Evolutionary conservation across 1,140 invertebrate species (phyloP).

Genomic region (Panagrolaimus sp.): DNA sequence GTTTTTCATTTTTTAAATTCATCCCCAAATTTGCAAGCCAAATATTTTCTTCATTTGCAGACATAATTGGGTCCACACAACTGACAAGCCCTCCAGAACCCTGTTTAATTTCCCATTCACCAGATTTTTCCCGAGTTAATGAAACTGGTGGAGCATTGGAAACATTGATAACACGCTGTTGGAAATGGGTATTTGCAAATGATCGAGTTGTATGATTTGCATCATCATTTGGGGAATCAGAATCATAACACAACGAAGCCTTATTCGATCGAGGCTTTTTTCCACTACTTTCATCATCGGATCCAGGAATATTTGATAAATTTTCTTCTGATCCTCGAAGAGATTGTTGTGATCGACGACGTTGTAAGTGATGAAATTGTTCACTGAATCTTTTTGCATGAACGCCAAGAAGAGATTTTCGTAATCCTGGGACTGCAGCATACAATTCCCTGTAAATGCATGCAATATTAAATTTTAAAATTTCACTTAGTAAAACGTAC

Average conservation of each 20-base stretch:
- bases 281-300: constrained; percentile 18
- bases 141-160: constrained; percentile 59
- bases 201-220: constrained; percentile 42
- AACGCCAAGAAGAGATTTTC: constrained; percentile 54
- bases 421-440: constrained; percentile 57
- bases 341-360: constrained; percentile 28
- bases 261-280: constrained; percentile 18
- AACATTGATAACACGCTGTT: constrained; percentile 57
- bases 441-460: constrained; percentile 53
- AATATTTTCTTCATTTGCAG: constrained; percentile 54
- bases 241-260: constrained; percentile 17
- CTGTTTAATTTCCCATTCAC: constrained; percentile 59
- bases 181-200: constrained; percentile 50
- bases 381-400: constrained; percentile 57
- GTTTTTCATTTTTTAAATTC: constrained; percentile 49
- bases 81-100: constrained; percentile 57
- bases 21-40: constrained; percentile 59
- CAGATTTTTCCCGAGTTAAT: constrained; percentile 51
- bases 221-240: constrained; percentile 21
- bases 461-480: background rate
- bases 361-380: constrained; percentile 56
- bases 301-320: background rate
- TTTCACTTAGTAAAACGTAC: constrained; percentile 17
- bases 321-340: background rate
- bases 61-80: constrained; percentile 59